Conservation (phyloP, 2,797 vertebrate genomes). For the Pteropus rufus region DNA sequence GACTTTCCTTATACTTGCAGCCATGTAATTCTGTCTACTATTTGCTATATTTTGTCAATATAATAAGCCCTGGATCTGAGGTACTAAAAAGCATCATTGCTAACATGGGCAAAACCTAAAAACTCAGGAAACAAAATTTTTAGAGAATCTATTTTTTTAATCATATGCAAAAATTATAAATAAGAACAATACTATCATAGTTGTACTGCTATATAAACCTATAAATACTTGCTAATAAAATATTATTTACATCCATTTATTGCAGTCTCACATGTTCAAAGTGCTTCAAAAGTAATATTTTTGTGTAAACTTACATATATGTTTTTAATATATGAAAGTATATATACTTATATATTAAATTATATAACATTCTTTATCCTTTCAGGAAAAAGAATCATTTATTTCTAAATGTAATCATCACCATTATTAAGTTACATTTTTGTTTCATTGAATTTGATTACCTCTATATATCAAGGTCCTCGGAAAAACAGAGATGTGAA, state of each 20-base stretch:
- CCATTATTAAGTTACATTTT: background rate
- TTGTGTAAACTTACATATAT: background rate
- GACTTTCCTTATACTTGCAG: background rate
- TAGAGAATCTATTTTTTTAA: background rate
- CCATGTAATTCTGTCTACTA: background rate
- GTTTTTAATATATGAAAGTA: background rate
- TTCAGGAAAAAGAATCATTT: background rate
- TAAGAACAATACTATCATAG: background rate
- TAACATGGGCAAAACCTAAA: background rate
- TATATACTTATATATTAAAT: background rate
- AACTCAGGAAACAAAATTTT: background rate
- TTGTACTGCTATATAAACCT: background rate
- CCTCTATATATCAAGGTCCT: background rate
- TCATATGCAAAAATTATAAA: background rate
- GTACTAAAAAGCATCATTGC: background rate
- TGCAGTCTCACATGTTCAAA: background rate
- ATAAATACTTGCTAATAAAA: background rate
- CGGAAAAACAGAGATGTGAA: background rate
- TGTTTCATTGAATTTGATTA: background rate
- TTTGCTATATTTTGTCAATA: background rate
- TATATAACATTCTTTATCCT: background rate
- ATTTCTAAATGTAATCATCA: background rate
- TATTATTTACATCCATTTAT: background rate
- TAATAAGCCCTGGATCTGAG: background rate
- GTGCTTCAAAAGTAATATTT: background rate